phyloP scores from a whole-genome alignment of 2,113 vertebrate genomes.

The Forbesichthys papilliferus region DNA sequence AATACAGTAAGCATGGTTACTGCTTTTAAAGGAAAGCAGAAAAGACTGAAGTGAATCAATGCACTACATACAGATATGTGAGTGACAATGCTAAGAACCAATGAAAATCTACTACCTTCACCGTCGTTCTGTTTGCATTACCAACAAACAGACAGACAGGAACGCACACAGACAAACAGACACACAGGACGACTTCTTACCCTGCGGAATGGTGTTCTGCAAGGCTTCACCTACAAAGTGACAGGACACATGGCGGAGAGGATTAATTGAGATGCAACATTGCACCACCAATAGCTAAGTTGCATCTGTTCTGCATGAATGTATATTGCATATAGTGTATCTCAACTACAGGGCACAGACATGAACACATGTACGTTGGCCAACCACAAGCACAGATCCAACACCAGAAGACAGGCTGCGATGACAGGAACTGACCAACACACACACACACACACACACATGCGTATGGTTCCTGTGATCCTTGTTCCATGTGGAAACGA shows the following conservation, averaged over 20 bases:
- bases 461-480: slow-evolving; percentile 15
- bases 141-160: neutral
- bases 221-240: slow-evolving; percentile 64
- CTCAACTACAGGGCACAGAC: neutral
- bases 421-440: neutral
- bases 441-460: neutral
- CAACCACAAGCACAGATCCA: neutral
- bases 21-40: slow-evolving; percentile 23
- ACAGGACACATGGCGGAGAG: slow-evolving; percentile 36
- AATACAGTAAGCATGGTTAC: too few relatives aligned
- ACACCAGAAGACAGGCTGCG: neutral
- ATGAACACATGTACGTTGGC: neutral
- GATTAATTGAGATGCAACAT: slow-evolving; percentile 20
- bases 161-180: neutral
- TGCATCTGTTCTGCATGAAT: neutral
- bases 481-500: slow-evolving; percentile 31
- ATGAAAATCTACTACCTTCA: neutral
- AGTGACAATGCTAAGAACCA: too few relatives aligned
- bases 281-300: neutral
- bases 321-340: neutral
- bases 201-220: slow-evolving; percentile 65
- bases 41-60: slow-evolving; percentile 13
- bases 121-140: neutral
- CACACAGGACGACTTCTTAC: slow-evolving; percentile 53
- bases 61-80: too few relatives aligned